Percentiles rank a stretch among this genome's conserved stretches.
These are phyloP conservation scores for Bubo bubo DNA, from an alignment of 2,113 vertebrate species.

Conservation along the genomic window DNA sequence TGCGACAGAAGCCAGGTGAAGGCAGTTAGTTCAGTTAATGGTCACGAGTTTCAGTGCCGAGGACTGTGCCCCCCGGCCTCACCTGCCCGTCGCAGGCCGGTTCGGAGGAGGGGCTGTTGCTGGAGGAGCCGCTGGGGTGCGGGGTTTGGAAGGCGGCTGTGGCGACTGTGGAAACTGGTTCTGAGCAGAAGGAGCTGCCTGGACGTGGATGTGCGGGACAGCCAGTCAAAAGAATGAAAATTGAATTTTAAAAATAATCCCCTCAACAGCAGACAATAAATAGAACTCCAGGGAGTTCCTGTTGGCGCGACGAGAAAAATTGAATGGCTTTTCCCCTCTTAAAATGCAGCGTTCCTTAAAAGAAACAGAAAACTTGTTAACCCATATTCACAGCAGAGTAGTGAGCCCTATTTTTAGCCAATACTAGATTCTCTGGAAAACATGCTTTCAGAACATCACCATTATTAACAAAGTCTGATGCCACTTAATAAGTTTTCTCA, in stretches of 20 bases:
- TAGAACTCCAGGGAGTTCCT: not conserved
- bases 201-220: not conserved
- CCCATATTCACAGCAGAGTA: not conserved
- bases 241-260: not conserved
- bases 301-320: not conserved
- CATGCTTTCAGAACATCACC: not conserved
- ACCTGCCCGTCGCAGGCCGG: accelerated
- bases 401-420: not conserved
- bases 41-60: not conserved
- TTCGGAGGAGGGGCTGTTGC: not conserved
- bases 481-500: not conserved
- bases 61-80: accelerated
- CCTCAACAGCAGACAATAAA: not conserved
- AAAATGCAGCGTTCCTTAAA: accelerated
- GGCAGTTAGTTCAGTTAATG: not conserved
- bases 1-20: not conserved
- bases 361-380: not conserved
- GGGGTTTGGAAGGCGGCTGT: accelerated
- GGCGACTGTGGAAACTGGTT: not conserved
- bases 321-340: not conserved
- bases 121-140: accelerated
- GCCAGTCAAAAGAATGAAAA: not conserved
- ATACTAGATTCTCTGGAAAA: not conserved
- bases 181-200: not conserved
- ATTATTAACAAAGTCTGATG: not conserved